These are phyloP conservation scores for Cheilosia grossa DNA, from an alignment of 2,888 invertebrate genomes.

Conservation along the genomic window DNA sequence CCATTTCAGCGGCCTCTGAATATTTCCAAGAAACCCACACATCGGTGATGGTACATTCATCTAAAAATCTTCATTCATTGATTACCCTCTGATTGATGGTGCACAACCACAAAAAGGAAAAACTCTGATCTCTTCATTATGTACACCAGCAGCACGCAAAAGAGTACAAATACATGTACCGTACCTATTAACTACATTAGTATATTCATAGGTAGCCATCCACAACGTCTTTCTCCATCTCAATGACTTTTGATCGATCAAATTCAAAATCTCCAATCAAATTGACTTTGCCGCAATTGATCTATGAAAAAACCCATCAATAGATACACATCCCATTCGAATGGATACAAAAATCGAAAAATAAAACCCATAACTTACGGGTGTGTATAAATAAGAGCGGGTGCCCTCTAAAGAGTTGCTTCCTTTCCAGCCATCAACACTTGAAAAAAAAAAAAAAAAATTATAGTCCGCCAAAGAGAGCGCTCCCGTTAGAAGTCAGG, in stretches of 20 bases:
- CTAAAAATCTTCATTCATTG: conserved; percentile 11
- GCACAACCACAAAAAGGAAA: conserved; percentile 1
- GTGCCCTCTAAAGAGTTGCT: conserved; percentile 33
- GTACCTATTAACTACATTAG: too few species aligned
- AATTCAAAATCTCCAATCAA: conserved; percentile 55
- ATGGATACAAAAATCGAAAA: conserved; percentile 25
- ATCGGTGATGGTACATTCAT: conserved; percentile 16
- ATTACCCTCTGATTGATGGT: conserved; percentile 33
- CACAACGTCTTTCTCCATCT: conserved; percentile 28
- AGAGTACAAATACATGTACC: too few species aligned
- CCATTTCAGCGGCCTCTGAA: conserved; percentile 1
- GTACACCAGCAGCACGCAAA: conserved; percentile 19
- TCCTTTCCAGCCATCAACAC: conserved; percentile 33
- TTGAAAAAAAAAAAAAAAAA: conserved; percentile 20
- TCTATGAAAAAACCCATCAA: conserved; percentile 28
- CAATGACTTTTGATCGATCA: conserved; percentile 57
- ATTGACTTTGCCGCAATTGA: conserved; percentile 48
- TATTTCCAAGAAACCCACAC: neutral
- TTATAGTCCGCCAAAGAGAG: conserved; percentile 24
- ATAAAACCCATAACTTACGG: conserved; percentile 58
- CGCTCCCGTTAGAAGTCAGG: conserved; percentile 29
- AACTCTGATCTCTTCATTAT: conserved; percentile 11
- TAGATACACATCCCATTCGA: conserved; percentile 10
- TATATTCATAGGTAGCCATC: conserved; percentile 10
- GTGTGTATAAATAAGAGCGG: conserved; percentile 58